phyloP scores from a whole-genome alignment of 1,140 invertebrate genomes.

The Teleopsis dalmanni region DNA sequence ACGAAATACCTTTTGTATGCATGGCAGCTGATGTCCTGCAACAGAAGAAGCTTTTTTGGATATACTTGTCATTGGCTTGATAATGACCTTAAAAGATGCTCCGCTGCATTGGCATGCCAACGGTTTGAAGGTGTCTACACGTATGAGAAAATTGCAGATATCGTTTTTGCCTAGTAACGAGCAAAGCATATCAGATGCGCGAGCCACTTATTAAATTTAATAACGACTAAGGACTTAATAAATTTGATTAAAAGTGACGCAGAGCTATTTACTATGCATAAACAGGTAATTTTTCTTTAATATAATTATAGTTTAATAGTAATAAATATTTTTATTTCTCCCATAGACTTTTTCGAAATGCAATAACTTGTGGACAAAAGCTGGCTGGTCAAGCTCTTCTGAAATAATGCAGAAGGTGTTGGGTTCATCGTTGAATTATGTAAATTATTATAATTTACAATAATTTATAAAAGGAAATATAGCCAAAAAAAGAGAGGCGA shows the following conservation, averaged over 20 bases:
- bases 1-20: no score
- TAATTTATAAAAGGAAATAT: no score
- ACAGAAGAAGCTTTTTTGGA: not conserved
- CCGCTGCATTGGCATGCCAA: conserved; percentile 1
- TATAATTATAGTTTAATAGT: conserved; percentile 1
- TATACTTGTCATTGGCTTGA: conserved; percentile 8
- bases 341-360: conserved; percentile 3
- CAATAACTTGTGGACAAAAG: conserved; percentile 4
- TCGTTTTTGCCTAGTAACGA: not conserved
- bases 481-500: no score
- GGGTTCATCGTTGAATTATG: no score
- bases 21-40: not conserved
- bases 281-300: not conserved
- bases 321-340: not conserved
- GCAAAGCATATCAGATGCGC: not conserved
- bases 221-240: not conserved
- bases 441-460: no score
- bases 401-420: not conserved
- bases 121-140: not conserved
- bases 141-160: not conserved
- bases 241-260: not conserved
- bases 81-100: conserved; percentile 1
- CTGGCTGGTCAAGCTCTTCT: not conserved
- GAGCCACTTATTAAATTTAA: not conserved
- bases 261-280: not conserved